A percentile compares a stretch with the other conserved stretches of the same genome.
These are phyloP conservation scores for Zaprionus ghesquierei DNA, from an alignment of 1,140 invertebrate species.

Conservation along the genomic window DNA sequence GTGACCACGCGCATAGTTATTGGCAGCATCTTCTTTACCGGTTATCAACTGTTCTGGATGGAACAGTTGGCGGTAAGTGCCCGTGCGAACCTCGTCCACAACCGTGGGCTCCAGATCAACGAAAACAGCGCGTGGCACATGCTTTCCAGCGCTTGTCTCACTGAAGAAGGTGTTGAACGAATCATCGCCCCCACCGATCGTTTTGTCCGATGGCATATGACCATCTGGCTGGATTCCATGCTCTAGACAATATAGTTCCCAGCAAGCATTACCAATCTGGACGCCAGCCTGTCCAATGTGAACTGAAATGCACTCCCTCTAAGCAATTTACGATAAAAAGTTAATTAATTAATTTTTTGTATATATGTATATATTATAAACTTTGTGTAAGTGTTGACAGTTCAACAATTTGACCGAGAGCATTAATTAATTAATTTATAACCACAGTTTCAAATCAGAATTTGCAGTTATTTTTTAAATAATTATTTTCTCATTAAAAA, in stretches of 20 bases:
- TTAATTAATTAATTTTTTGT: too few species aligned
- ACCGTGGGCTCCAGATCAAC: constrained; percentile 90
- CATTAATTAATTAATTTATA: too few species aligned
- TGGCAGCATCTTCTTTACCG: constrained; percentile 91
- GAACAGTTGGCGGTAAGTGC: constrained; percentile 89
- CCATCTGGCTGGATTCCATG: constrained; percentile 96
- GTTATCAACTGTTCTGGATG: constrained; percentile 90
- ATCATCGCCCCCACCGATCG: constrained; percentile 87
- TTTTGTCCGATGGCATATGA: constrained; percentile 90
- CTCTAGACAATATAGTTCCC: constrained; percentile 95
- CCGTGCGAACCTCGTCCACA: constrained; percentile 89
- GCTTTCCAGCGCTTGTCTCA: constrained; percentile 89
- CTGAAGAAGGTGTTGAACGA: constrained; percentile 93
- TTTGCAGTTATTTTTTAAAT: too few species aligned
- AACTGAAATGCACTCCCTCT: constrained; percentile 93
- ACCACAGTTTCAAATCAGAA: too few species aligned
- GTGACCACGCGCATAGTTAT: constrained; percentile 93
- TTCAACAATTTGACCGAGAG: too few species aligned
- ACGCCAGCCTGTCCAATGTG: constrained; percentile 95
- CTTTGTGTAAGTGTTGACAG: too few species aligned
- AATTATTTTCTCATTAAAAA: background rate
- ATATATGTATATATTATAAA: too few species aligned
- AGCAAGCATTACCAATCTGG: constrained; percentile 94
- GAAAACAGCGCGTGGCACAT: constrained; percentile 88
- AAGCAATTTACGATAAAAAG: constrained; percentile 41